A percentile compares a stretch with the other conserved stretches of the same genome.
Evolutionary conservation across 2,888 invertebrate genomes (phyloP).

Genomic region (Drosophila parthenogenetica): DNA sequence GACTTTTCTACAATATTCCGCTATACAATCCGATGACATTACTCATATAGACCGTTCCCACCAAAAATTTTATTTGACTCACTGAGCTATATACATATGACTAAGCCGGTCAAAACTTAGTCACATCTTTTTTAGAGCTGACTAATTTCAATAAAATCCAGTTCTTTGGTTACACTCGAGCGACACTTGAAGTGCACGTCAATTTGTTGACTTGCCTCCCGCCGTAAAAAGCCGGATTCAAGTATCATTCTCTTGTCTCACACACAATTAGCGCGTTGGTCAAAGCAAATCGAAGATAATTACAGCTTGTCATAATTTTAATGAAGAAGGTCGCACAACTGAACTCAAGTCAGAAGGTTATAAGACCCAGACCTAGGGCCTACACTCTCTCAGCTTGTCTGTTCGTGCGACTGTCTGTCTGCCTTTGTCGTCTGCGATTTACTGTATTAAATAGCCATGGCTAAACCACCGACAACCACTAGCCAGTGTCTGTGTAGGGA

Average conservation of each 20-base stretch:
- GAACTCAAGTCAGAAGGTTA: slow-evolving; percentile 48
- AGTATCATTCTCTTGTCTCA: slow-evolving; percentile 49
- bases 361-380: not conserved
- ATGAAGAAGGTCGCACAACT: slow-evolving; percentile 75
- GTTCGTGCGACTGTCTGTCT: not conserved
- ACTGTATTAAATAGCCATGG: slow-evolving; percentile 67
- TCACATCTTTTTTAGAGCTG: slow-evolving; percentile 46
- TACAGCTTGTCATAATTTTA: slow-evolving; percentile 81
- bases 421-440: slow-evolving; percentile 43
- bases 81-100: slow-evolving; percentile 41
- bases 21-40: slow-evolving; percentile 41
- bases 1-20: slow-evolving; percentile 38
- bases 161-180: slow-evolving; percentile 48
- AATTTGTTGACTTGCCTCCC: slow-evolving; percentile 22
- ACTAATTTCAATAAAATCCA: slow-evolving; percentile 56
- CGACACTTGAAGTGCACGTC: slow-evolving; percentile 53
- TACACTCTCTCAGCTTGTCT: not conserved
- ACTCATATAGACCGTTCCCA: slow-evolving; percentile 50
- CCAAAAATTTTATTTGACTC: slow-evolving; percentile 37
- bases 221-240: slow-evolving; percentile 8
- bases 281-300: slow-evolving; percentile 81
- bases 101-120: slow-evolving; percentile 50
- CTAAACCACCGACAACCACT: slow-evolving; percentile 44
- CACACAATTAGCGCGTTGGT: slow-evolving; percentile 78
- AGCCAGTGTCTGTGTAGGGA: slow-evolving; percentile 17